Percentiles rank a stretch among this genome's conserved stretches.
phyloP scores from a whole-genome alignment of 2,888 invertebrate species.

The Bombylius major region DNA sequence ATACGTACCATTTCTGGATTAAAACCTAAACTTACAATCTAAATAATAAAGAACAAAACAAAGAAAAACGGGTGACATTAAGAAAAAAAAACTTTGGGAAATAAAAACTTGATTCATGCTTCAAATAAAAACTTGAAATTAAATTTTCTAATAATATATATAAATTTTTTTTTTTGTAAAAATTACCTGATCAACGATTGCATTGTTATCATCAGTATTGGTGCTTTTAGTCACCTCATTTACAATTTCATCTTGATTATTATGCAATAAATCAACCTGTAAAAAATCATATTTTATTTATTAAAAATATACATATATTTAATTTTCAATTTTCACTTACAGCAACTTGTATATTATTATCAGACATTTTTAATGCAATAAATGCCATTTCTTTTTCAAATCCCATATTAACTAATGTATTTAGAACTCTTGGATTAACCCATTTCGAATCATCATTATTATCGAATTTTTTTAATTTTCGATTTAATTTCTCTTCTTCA shows the following conservation, averaged over 20 bases:
- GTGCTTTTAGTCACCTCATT: slow-evolving; percentile 15
- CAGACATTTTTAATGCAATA: slow-evolving; percentile 48
- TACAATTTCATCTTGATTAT: slow-evolving; percentile 19
- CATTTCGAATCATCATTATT: slow-evolving; percentile 18
- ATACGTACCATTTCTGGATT: slow-evolving; percentile 38
- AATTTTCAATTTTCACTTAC: not conserved
- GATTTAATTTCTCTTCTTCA: slow-evolving; percentile 38
- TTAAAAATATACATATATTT: not conserved
- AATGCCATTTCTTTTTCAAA: slow-evolving; percentile 46
- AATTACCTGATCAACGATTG: slow-evolving; percentile 19
- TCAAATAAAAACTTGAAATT: too few relatives aligned
- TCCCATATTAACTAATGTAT: slow-evolving; percentile 54
- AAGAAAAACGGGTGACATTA: not conserved
- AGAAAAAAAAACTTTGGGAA: too few relatives aligned
- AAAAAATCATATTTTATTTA: not conserved
- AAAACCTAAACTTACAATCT: slow-evolving; percentile 46
- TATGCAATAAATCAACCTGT: slow-evolving; percentile 25
- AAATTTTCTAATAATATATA: not conserved
- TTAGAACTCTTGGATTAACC: slow-evolving; percentile 33
- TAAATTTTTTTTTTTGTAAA: not conserved
- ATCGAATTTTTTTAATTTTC: slow-evolving; percentile 13
- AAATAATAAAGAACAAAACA: slow-evolving; percentile 34
- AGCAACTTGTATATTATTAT: slow-evolving; percentile 57
- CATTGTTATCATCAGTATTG: slow-evolving; percentile 11
- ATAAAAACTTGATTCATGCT: too few relatives aligned